A percentile compares a stretch with the other conserved stretches of the same genome.
phyloP scores from a whole-genome alignment of 2,797 vertebrate species.

The Hoplostethus atlanticus region DNA sequence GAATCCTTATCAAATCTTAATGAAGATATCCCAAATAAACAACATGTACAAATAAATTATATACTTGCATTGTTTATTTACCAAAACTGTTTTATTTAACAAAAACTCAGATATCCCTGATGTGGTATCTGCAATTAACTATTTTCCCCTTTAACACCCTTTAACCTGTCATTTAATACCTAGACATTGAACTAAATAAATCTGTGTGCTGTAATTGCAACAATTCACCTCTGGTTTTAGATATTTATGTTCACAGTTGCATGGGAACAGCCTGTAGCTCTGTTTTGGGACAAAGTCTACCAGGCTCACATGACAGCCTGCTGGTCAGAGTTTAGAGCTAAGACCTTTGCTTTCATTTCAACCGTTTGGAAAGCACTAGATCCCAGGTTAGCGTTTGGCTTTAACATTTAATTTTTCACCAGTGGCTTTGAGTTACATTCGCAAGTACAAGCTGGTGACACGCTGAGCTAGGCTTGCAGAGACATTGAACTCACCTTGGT shows the following conservation, averaged over 20 bases:
- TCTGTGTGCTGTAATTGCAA: no score
- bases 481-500: background rate
- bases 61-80: no score
- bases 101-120: no score
- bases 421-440: background rate
- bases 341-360: conserved; percentile 43
- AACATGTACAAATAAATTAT: no score
- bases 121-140: no score
- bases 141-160: no score
- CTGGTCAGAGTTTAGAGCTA: conserved; percentile 60
- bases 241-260: conserved; percentile 23
- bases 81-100: no score
- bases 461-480: background rate
- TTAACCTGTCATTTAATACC: no score
- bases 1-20: no score
- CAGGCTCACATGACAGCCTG: conserved; percentile 61
- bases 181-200: no score
- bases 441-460: background rate
- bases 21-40: no score
- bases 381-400: background rate
- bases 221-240: background rate
- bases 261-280: conserved; percentile 47
- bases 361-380: conserved; percentile 12
- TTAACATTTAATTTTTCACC: background rate
- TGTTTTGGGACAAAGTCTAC: conserved; percentile 67